Conservation (phyloP, 1,140 invertebrate genomes). For the Pollicipes pollicipes region DNA sequence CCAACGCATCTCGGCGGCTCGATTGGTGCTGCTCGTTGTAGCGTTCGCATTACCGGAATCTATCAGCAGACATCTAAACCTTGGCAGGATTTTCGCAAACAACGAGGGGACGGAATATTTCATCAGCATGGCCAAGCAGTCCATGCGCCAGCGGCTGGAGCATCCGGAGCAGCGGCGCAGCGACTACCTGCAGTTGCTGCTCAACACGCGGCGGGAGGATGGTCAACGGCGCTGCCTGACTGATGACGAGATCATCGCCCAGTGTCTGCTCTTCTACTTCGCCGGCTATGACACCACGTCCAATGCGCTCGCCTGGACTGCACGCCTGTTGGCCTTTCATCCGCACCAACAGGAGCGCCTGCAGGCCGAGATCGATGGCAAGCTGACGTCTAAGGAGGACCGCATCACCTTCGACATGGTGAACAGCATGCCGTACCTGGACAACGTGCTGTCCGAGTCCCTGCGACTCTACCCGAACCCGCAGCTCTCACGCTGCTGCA, state of each 20-base stretch:
- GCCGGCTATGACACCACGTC: background rate
- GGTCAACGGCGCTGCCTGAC: background rate
- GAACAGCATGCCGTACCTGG: conserved; percentile 23
- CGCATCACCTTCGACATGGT: conserved; percentile 23
- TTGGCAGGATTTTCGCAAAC: background rate
- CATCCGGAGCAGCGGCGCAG: background rate
- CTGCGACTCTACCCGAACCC: conserved; percentile 24
- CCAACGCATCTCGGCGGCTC: background rate
- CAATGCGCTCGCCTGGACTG: background rate
- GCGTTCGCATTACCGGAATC: background rate
- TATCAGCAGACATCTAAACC: background rate
- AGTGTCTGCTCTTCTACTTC: background rate
- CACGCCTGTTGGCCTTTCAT: background rate
- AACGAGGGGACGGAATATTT: background rate
- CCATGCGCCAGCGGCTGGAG: background rate
- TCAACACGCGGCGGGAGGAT: background rate
- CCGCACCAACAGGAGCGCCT: background rate
- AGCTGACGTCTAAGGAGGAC: background rate
- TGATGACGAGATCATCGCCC: background rate
- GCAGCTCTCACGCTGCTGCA: background rate
- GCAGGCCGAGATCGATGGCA: background rate
- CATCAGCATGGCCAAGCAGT: background rate
- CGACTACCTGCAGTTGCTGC: background rate
- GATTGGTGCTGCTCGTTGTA: background rate
- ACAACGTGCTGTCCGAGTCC: conserved; percentile 26